A percentile compares a stretch with the other conserved stretches of the same genome.
Conservation (phyloP, 2,888 invertebrate genomes). For the Panzeria rudis region DNA sequence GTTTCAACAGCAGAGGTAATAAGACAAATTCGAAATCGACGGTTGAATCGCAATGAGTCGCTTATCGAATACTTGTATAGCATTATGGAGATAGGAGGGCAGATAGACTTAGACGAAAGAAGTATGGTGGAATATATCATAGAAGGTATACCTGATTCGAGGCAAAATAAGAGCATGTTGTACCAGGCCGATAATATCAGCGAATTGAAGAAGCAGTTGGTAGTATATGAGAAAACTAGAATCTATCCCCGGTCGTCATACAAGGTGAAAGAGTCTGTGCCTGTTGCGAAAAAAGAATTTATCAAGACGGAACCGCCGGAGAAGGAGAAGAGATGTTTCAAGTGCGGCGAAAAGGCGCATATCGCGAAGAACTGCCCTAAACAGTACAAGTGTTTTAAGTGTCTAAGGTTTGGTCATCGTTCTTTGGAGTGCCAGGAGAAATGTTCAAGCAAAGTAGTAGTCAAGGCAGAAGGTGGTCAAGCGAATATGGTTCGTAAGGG, state of each 20-base stretch:
- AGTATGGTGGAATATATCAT: slow-evolving; percentile 18
- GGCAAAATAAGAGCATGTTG: slow-evolving; percentile 19
- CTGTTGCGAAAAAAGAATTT: not conserved
- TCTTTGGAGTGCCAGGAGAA: slow-evolving; percentile 5
- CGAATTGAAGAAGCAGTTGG: slow-evolving; percentile 14
- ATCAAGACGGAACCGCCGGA: not conserved
- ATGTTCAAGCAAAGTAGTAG: not conserved
- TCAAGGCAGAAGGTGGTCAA: slow-evolving; percentile 15
- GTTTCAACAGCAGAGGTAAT: slow-evolving; percentile 56
- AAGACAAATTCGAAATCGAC: slow-evolving; percentile 47
- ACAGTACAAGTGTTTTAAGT: slow-evolving; percentile 25
- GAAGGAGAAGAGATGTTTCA: slow-evolving; percentile 3
- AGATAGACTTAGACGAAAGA: slow-evolving; percentile 59
- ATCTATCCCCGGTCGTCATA: not conserved
- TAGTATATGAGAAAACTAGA: slow-evolving; percentile 22
- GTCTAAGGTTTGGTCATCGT: not conserved
- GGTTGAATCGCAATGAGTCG: slow-evolving; percentile 47
- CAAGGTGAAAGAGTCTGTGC: not conserved
- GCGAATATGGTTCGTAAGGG: slow-evolving; percentile 23
- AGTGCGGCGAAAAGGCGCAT: not conserved
- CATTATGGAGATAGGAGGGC: slow-evolving; percentile 59
- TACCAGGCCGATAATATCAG: slow-evolving; percentile 2
- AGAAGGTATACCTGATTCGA: slow-evolving; percentile 10
- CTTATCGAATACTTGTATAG: slow-evolving; percentile 62
- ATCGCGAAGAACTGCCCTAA: not conserved